Evolutionary conservation across 2,113 vertebrate species (phyloP).

Genomic region (Albula goreensis): DNA sequence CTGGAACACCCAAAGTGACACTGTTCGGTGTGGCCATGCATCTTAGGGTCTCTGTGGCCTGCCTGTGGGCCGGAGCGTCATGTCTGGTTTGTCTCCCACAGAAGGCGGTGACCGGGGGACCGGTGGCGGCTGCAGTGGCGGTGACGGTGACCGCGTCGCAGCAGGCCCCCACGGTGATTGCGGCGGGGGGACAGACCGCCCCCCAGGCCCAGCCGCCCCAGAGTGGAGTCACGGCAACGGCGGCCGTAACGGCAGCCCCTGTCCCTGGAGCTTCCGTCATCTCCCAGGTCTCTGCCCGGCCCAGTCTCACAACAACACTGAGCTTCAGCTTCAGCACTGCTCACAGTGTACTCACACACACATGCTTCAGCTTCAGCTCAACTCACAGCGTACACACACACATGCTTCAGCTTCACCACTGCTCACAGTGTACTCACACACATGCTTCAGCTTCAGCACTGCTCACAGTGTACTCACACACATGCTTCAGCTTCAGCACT

Average conservation of each 20-base stretch:
- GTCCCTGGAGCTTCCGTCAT: slow-evolving; percentile 73
- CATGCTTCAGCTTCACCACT: too few species aligned
- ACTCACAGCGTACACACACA: too few species aligned
- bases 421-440: too few species aligned
- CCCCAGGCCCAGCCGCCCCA: slow-evolving; percentile 59
- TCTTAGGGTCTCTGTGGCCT: slow-evolving; percentile 72
- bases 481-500: too few species aligned
- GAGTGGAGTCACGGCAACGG: slow-evolving; percentile 45
- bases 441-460: too few species aligned
- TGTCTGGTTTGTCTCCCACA: slow-evolving; percentile 74
- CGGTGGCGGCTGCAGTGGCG: slow-evolving; percentile 57
- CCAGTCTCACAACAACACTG: slow-evolving; percentile 48
- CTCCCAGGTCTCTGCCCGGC: slow-evolving; percentile 70
- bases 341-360: too few species aligned
- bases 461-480: too few species aligned
- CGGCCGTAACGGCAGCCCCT: slow-evolving; percentile 57
- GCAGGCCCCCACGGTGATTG: slow-evolving; percentile 64
- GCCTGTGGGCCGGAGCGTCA: slow-evolving; percentile 68
- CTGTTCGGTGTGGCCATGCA: slow-evolving; percentile 51
- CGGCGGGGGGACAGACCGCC: slow-evolving; percentile 44
- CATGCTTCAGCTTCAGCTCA: too few species aligned
- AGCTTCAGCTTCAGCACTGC: too few species aligned
- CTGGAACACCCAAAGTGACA: slow-evolving; percentile 69
- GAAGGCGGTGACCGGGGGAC: slow-evolving; percentile 45
- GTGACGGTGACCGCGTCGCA: slow-evolving; percentile 66